A percentile compares a stretch with the other conserved stretches of the same genome.
Conservation (phyloP, 37 sponge, comb jelly and placozoan species). For the Lycopodina hypogea region DNA sequence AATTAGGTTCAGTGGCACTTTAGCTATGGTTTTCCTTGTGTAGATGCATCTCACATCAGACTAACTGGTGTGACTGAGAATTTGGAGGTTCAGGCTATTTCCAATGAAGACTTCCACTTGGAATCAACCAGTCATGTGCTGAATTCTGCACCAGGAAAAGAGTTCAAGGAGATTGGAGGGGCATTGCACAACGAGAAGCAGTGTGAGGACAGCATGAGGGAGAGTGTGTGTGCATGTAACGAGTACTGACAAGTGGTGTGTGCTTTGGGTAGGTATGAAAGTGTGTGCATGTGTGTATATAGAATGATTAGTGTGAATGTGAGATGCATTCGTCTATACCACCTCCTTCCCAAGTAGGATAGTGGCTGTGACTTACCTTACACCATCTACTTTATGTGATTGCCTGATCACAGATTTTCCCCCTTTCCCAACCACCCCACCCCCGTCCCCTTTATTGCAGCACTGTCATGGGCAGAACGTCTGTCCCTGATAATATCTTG, state of each 20-base stretch:
- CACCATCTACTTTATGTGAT: too few relatives aligned
- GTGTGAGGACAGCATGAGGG: neutral
- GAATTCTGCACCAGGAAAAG: neutral
- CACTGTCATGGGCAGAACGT: conserved; percentile 2
- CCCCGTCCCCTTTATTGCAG: neutral
- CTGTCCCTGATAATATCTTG: neutral
- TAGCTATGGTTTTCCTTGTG: too few relatives aligned
- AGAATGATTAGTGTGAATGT: neutral
- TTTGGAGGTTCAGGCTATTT: neutral
- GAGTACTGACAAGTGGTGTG: too few relatives aligned
- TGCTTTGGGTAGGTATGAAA: neutral
- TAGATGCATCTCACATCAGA: neutral
- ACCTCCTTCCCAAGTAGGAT: too few relatives aligned
- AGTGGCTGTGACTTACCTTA: too few relatives aligned
- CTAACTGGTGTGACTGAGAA: conserved; percentile 16
- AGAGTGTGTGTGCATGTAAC: too few relatives aligned
- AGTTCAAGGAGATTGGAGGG: neutral
- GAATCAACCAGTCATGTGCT: conserved; percentile 13
- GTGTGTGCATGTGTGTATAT: too few relatives aligned
- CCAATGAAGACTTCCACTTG: neutral
- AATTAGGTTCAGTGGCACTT: too few relatives aligned
- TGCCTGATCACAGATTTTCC: neutral
- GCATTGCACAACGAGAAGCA: neutral
- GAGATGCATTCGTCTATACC: too few relatives aligned
- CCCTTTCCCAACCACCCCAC: too few relatives aligned